Percentiles rank a stretch among this genome's conserved stretches.
phyloP scores from a whole-genome alignment of 2,113 vertebrate species.

The Cheirogaleus medius region DNA sequence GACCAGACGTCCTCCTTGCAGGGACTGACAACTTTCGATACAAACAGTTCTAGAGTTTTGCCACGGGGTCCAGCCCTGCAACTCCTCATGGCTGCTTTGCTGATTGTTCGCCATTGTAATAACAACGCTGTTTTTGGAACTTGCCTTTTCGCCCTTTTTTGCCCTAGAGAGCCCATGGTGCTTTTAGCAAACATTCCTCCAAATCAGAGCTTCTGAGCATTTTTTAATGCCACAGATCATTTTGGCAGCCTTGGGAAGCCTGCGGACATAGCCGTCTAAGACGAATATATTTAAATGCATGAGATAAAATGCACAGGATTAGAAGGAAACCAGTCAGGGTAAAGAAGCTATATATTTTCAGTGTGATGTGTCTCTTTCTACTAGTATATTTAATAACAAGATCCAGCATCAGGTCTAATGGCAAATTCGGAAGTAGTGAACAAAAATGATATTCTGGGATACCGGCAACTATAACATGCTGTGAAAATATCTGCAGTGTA shows the following conservation, averaged over 20 bases:
- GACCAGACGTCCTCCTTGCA: neutral
- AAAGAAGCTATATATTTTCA: too few relatives aligned
- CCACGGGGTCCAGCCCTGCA: neutral
- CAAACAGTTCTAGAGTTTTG: too few relatives aligned
- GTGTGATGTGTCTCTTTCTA: neutral
- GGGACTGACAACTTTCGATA: neutral
- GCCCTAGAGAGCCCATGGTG: neutral
- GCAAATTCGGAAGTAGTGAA: too few relatives aligned
- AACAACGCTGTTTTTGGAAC: neutral
- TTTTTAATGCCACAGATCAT: rapidly evolving
- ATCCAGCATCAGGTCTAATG: neutral
- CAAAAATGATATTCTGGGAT: neutral
- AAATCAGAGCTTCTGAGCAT: neutral
- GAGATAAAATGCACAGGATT: rapidly evolving
- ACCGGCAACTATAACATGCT: rapidly evolving
- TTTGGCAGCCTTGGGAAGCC: neutral
- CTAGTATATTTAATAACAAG: rapidly evolving
- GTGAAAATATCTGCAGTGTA: rapidly evolving
- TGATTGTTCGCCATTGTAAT: rapidly evolving
- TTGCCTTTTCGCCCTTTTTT: neutral
- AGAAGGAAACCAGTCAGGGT: neutral
- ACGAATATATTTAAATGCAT: rapidly evolving
- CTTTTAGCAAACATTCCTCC: neutral
- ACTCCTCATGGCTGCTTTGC: rapidly evolving
- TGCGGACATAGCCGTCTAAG: neutral